Base-by-base conservation (phyloP, 92 coral and sea anemone genomes). In the Scolanthus callimorphus region DNA sequence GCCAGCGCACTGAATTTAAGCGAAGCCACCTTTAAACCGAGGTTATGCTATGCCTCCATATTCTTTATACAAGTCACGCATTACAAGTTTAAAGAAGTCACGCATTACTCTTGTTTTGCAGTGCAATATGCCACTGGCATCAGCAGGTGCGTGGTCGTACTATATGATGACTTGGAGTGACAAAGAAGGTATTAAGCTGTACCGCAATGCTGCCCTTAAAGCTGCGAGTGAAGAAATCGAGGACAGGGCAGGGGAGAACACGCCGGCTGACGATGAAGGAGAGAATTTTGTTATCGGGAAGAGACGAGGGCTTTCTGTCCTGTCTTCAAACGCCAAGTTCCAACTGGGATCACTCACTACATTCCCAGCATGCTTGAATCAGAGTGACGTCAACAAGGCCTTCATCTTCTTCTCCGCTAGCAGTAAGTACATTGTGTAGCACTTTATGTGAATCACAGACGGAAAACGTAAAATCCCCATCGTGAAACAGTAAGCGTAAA, bases 371-470 rank as follows among this genome's bases (percentile, higher is more conserved):
- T 71, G 80, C 43, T 57, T 94, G 43, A 25, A 64, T 25, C 90
- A 89, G 62, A 78, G 66, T 27, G 99, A 94, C 27, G 96, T 94
- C 37, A 66, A 89, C 62, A 75, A 84, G 12, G 94, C 96, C 0
- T 94, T 71, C 53, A 80, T 94, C 11, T 94, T 94, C 76, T 94
- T 94, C 72, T 94, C 97, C 88, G 78, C 82, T 55, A 83, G 99
- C 11, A 38, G 98, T 92, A 57, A 86, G 97, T 86, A 17, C 12
- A 9, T 34, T 15, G 63, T 25, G 24, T n/a, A 34, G 15, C 15
- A 34, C 41, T 15, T 34, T 6, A 15, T 34, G 41, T 34, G 41
- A 34, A 34, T 34, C 6, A 34, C 15, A 34, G 41, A 34, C 6
- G 15, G 15, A 34, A 34, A 34, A 34, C 41, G 6, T 34, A 6